These are phyloP conservation scores for Apteryx mantelli DNA, from an alignment of 2,113 vertebrate genomes.

Conservation along the genomic window DNA sequence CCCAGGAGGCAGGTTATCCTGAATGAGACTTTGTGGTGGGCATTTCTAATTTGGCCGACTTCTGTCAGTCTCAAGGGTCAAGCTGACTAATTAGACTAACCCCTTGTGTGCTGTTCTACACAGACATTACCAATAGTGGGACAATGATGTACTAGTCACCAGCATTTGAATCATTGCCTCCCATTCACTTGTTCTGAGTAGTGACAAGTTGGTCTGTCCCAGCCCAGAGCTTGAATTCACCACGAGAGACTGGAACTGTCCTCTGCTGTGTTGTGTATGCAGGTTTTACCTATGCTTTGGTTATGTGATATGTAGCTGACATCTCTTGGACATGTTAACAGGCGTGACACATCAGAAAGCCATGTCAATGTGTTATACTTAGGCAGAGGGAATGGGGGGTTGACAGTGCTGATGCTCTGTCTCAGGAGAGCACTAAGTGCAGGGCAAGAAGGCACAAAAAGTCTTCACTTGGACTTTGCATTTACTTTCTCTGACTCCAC, in stretches of 20 bases:
- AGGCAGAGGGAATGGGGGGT: not conserved
- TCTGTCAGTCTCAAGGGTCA: conserved; percentile 8
- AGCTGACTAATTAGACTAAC: conserved; percentile 39
- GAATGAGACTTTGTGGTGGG: not conserved
- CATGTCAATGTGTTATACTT: fast-evolving
- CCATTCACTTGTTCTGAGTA: not conserved
- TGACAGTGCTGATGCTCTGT: not conserved
- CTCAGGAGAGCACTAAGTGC: not conserved
- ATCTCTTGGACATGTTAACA: not conserved
- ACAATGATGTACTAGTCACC: not conserved
- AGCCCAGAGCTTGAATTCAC: not conserved
- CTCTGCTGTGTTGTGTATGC: not conserved
- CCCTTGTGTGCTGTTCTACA: not conserved
- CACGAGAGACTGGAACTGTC: not conserved
- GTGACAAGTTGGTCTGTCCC: not conserved
- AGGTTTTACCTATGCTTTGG: not conserved
- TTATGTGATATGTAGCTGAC: not conserved
- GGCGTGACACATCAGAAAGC: not conserved
- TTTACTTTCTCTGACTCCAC: not conserved
- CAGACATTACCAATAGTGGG: not conserved
- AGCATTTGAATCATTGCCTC: not conserved
- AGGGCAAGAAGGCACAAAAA: not conserved
- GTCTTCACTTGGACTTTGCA: not conserved
- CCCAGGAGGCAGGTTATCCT: not conserved
- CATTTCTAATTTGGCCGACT: conserved; percentile 50